phyloP scores from a whole-genome alignment of 2,888 invertebrate genomes.

The Andrena chrysosceles region DNA sequence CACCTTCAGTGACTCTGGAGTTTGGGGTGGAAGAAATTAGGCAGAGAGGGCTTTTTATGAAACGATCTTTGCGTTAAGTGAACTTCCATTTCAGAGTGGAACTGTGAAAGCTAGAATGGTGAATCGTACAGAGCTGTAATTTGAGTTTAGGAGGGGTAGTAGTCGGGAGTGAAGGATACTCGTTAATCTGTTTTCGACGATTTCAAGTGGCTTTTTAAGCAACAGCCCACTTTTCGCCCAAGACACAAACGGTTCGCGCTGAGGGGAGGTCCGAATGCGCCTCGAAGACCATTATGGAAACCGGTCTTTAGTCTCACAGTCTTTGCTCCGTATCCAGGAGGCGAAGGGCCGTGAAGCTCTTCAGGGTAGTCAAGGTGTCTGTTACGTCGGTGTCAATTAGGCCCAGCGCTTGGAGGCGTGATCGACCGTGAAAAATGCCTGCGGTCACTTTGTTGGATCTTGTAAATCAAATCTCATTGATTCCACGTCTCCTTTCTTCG shows the following conservation, averaged over 20 bases:
- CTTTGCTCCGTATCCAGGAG: conserved; percentile 49
- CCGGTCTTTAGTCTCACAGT: conserved; percentile 71
- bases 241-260: conserved; percentile 44
- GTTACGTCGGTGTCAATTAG: conserved; percentile 74
- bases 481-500: conserved; percentile 53
- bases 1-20: too few relatives aligned
- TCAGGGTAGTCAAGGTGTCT: conserved; percentile 70
- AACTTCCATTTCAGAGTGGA: too few relatives aligned
- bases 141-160: not conserved
- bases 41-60: too few relatives aligned
- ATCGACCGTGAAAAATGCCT: conserved; percentile 71
- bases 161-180: not conserved
- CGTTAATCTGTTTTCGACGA: conserved; percentile 26
- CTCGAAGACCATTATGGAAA: conserved; percentile 68
- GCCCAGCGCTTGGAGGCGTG: conserved; percentile 67
- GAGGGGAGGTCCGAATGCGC: conserved; percentile 53
- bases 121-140: too few relatives aligned
- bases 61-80: too few relatives aligned
- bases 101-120: too few relatives aligned
- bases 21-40: too few relatives aligned
- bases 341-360: conserved; percentile 65
- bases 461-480: conserved; percentile 73
- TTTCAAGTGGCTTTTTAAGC: conserved; percentile 32
- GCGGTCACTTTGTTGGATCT: conserved; percentile 71
- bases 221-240: conserved; percentile 29